Conservation (phyloP, 2,797 vertebrate species). For the Craterocephalus amniculus region DNA sequence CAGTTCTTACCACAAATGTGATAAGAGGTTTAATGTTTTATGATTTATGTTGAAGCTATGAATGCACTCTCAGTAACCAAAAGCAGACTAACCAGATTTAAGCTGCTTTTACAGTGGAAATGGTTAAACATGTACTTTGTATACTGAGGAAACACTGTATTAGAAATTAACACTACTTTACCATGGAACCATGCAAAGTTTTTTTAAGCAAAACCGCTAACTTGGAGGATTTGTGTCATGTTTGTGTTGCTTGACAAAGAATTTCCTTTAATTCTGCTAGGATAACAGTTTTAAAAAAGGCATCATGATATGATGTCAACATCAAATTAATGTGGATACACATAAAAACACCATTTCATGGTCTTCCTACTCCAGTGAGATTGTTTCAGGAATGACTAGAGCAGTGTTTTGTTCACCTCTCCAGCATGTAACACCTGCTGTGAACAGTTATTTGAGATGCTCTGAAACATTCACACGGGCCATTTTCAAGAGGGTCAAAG, state of each 20-base stretch:
- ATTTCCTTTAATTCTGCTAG: not conserved
- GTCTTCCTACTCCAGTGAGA: not conserved
- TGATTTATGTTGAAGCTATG: not conserved
- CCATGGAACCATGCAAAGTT: not conserved
- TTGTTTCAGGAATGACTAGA: not conserved
- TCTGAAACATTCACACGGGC: constrained; percentile 15
- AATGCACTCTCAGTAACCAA: not conserved
- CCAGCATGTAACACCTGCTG: constrained; percentile 11
- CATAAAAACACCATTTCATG: constrained; percentile 1
- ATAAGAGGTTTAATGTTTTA: constrained; percentile 10
- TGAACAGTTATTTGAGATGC: constrained; percentile 12
- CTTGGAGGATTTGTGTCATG: not conserved
- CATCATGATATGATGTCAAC: not conserved
- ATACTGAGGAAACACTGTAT: not conserved
- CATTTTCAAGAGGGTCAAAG: not conserved
- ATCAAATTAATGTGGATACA: not conserved
- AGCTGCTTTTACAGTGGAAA: not conserved
- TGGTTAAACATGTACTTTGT: not conserved
- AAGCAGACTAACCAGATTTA: not conserved
- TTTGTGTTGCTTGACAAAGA: not conserved
- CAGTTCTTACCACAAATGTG: not conserved
- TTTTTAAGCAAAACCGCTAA: not conserved
- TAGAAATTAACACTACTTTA: not conserved
- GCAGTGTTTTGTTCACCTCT: constrained; percentile 15
- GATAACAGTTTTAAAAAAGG: not conserved